Conservation (phyloP, 2,113 vertebrate species). For the Ardeotis arabs region DNA sequence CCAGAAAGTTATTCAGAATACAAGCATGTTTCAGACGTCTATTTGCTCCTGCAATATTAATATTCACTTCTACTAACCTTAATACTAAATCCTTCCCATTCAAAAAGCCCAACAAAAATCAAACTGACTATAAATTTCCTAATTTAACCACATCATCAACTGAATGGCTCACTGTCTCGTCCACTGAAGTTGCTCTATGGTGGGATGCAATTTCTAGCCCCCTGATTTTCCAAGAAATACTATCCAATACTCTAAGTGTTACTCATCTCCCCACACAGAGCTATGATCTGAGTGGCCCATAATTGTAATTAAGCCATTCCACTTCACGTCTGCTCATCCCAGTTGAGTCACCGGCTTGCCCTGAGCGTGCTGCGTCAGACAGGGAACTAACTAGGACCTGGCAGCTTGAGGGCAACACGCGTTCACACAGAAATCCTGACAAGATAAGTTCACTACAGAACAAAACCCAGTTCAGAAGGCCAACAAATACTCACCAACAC, state of each 20-base stretch:
- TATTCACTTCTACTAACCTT: not conserved
- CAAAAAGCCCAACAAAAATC: not conserved
- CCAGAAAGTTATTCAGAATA: not conserved
- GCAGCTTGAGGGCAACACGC: not conserved
- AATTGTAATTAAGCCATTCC: not conserved
- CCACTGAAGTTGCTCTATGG: not conserved
- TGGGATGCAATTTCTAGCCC: not conserved
- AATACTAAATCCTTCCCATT: not conserved
- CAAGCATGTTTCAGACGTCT: not conserved
- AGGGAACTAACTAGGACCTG: not conserved
- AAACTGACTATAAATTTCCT: not conserved
- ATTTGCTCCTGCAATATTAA: not conserved
- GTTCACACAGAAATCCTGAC: not conserved
- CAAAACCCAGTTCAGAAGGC: not conserved
- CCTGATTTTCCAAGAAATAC: not conserved
- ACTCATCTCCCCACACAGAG: not conserved
- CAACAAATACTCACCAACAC: not conserved
- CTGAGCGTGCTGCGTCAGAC: fast-evolving
- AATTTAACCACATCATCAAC: not conserved
- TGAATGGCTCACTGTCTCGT: not conserved
- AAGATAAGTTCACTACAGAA: not conserved
- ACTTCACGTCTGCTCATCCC: not conserved
- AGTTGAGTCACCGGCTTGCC: not conserved
- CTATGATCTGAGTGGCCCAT: not conserved
- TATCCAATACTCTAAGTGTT: no score